phyloP scores from a whole-genome alignment of 2,888 invertebrate species.

The Eristalis tenax region DNA sequence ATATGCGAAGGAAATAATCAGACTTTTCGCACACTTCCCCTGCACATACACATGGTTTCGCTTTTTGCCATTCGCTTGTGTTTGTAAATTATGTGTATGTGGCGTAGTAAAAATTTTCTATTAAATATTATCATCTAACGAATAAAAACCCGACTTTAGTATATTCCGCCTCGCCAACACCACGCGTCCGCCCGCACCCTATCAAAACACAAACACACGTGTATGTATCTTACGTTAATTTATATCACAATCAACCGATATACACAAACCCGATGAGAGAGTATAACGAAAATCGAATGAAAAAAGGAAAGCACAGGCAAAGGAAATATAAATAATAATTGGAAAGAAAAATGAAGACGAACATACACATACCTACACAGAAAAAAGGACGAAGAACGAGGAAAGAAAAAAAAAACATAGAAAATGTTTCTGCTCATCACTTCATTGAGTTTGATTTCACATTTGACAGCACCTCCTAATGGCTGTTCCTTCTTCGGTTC shows the following conservation, averaged over 20 bases:
- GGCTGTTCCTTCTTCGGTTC: constrained; percentile 13
- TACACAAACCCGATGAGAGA: constrained; percentile 45
- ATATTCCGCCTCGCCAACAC: neutral
- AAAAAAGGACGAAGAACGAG: neutral
- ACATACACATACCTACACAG: neutral
- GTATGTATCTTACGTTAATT: constrained; percentile 59
- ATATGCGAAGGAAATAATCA: constrained; percentile 56
- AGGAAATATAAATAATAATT: constrained; percentile 68
- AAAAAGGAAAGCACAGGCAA: constrained; percentile 10
- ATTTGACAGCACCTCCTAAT: constrained; percentile 68
- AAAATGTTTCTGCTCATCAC: constrained; percentile 65
- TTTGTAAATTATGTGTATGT: constrained; percentile 58
- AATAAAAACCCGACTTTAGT: constrained; percentile 50
- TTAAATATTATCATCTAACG: constrained; percentile 68
- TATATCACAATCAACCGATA: constrained; percentile 65
- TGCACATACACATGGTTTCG: neutral
- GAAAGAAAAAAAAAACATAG: neutral
- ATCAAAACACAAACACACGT: constrained; percentile 14
- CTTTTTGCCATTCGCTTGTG: constrained; percentile 13
- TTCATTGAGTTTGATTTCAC: constrained; percentile 71
- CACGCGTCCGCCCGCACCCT: neutral
- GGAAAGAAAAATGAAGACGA: constrained; percentile 68
- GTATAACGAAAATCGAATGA: constrained; percentile 40
- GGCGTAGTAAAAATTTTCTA: constrained; percentile 71
- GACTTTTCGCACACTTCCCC: constrained; percentile 42